Conservation (phyloP, 1,140 invertebrate genomes). For the Daktulosphaira vitifoliae region DNA sequence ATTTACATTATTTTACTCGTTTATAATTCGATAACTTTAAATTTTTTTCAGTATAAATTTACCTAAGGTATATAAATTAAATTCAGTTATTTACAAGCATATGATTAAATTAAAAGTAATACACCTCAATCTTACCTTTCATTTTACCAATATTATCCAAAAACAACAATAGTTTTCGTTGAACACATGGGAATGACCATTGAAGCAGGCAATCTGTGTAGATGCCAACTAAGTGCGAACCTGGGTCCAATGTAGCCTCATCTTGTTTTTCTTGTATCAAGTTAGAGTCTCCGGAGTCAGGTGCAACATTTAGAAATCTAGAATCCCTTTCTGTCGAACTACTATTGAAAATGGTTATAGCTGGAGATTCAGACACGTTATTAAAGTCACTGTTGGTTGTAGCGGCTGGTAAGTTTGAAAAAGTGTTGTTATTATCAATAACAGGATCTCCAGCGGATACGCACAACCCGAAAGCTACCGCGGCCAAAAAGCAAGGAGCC, state of each 20-base stretch:
- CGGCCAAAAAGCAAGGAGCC: neutral
- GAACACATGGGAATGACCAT: constrained; percentile 38
- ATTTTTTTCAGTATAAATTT: no score
- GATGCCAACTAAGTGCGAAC: constrained; percentile 33
- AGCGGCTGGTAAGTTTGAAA: no score
- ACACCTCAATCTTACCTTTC: constrained; percentile 35
- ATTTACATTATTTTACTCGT: no score
- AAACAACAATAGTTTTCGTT: constrained; percentile 38
- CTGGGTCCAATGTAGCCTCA: constrained; percentile 9
- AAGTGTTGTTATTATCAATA: no score
- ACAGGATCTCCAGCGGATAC: neutral
- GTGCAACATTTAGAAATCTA: constrained; percentile 12
- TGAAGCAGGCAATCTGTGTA: constrained; percentile 37
- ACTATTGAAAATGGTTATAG: constrained; percentile 18
- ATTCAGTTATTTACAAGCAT: no score
- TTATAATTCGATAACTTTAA: no score
- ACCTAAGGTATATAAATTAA: no score
- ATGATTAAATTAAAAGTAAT: no score
- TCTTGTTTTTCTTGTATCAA: constrained; percentile 24
- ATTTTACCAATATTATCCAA: constrained; percentile 37
- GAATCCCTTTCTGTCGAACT: neutral
- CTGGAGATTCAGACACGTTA: neutral
- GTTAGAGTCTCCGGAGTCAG: neutral
- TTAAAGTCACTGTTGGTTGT: no score
- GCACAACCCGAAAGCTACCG: constrained; percentile 1